Evolutionary conservation across 2,113 vertebrate genomes (phyloP), one percentile per base, ranked within the genome.

Genomic region (Cyprinodon brontotheroides): DNA sequence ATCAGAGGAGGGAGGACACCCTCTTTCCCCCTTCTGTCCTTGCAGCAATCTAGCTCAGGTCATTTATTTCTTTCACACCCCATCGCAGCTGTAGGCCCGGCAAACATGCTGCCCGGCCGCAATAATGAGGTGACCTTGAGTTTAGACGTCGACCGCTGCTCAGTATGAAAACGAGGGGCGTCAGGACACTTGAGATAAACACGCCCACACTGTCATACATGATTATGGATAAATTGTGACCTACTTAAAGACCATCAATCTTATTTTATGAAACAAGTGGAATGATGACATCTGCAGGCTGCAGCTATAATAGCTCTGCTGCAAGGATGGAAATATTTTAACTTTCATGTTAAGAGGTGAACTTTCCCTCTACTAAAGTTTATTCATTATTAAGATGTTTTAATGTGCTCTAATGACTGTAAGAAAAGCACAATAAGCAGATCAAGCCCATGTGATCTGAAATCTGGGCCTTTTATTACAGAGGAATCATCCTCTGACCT

Each of bases 81-180:
- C 47, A 29, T 63, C 15, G 11, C 60, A 53, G 72, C 69, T 10
- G 4, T 69, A 11, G 47, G 53, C 77, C 74, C 57, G 67, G 67
- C 40, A 84, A 66, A 83, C 76, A 72, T 29, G 37, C 68, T 40
- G 45, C 65, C 74, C 57, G 41, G 0, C 69, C 48, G 68, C 88
- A 74, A 87, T 87, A 68, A 91, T 81, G 78, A 71, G 47, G 69
- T 87, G 87, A 90, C 90, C 90, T 92, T 89, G 86, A 86, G 45
- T 83, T 72, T 53, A 79, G 71, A 80, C 75, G 67, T 83, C 63
- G 81, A 47, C 66, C 50, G 45, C 11, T 36, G 47, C 76, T 76
- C 45, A 63, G 70, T 65, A 65, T 47, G 68, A 59, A 90, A 85
- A 74, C 14, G 57, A 66, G 61, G 45, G 67, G 48, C 79, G 77